Percentiles rank a stretch among this genome's conserved stretches.
These are phyloP conservation scores for Cephus pulcher DNA, from an alignment of 2,888 invertebrate species.

Conservation along the genomic window DNA sequence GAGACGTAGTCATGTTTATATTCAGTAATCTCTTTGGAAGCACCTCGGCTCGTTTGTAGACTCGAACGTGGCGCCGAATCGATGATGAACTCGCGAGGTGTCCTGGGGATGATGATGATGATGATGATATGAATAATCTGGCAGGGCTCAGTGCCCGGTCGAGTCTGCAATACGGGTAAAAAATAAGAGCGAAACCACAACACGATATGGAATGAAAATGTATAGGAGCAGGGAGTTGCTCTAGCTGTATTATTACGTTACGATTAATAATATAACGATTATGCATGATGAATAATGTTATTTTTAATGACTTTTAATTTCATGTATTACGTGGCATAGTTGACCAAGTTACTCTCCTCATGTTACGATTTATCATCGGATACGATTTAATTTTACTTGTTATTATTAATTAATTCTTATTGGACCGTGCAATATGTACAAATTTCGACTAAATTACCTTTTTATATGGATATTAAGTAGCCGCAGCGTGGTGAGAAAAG, in stretches of 20 bases:
- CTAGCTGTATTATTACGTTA: slow-evolving; percentile 46
- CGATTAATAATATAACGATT: slow-evolving; percentile 40
- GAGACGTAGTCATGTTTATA: slow-evolving; percentile 23
- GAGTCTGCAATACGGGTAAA: neutral
- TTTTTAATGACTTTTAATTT: slow-evolving; percentile 34
- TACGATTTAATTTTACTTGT: slow-evolving; percentile 40
- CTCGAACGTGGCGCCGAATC: neutral
- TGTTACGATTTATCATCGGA: slow-evolving; percentile 29
- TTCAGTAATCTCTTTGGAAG: slow-evolving; percentile 35
- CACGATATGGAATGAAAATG: slow-evolving; percentile 22
- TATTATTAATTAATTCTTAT: slow-evolving; percentile 55
- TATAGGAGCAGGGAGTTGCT: slow-evolving; percentile 43
- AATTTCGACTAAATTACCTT: slow-evolving; percentile 55
- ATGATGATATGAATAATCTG: neutral
- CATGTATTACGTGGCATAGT: slow-evolving; percentile 37
- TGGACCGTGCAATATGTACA: slow-evolving; percentile 62
- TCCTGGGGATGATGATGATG: neutral
- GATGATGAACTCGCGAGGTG: neutral
- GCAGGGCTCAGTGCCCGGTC: neutral
- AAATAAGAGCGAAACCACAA: neutral
- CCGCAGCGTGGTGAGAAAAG: slow-evolving; percentile 34
- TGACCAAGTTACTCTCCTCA: slow-evolving; percentile 27
- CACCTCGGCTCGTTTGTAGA: slow-evolving; percentile 25
- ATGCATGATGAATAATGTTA: slow-evolving; percentile 43
- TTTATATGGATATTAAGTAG: slow-evolving; percentile 51